phyloP scores from a whole-genome alignment of 2,797 vertebrate genomes.

The Sebastes taczanowskii region DNA sequence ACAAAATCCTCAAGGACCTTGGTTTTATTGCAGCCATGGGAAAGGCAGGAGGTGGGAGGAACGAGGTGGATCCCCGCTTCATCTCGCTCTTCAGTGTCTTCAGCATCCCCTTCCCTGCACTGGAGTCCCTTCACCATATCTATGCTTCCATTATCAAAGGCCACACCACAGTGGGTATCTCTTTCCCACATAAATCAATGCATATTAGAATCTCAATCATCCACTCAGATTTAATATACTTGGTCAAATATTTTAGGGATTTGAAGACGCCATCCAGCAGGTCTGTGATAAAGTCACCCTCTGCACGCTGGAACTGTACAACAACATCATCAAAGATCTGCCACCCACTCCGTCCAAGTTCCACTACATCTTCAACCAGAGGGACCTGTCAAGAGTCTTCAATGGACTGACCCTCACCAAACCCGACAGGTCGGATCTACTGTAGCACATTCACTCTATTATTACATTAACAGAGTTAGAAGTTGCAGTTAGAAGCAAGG shows the following conservation, averaged over 20 bases:
- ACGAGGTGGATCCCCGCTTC: constrained; percentile 94
- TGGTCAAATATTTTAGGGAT: constrained; percentile 78
- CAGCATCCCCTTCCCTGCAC: constrained; percentile 89
- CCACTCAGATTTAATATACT: background rate
- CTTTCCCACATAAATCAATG: background rate
- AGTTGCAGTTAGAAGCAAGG: background rate
- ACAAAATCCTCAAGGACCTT: constrained; percentile 92
- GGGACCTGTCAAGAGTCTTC: constrained; percentile 93
- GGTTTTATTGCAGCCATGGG: constrained; percentile 96
- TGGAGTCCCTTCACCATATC: constrained; percentile 89
- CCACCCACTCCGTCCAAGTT: constrained; percentile 97
- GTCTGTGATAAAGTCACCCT: constrained; percentile 86
- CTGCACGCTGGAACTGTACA: constrained; percentile 92
- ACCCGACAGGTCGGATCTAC: constrained; percentile 85
- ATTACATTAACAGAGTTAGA: background rate
- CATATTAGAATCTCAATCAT: constrained; percentile 1
- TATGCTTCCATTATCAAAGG: constrained; percentile 93
- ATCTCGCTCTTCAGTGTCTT: constrained; percentile 94
- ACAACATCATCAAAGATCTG: constrained; percentile 87
- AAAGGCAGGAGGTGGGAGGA: constrained; percentile 94
- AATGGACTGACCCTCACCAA: constrained; percentile 89
- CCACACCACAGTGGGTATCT: constrained; percentile 86
- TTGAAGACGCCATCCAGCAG: constrained; percentile 82
- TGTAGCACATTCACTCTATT: background rate
- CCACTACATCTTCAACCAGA: constrained; percentile 97